These are phyloP conservation scores for Channa argus DNA, from an alignment of 2,113 vertebrate genomes.

Conservation along the genomic window DNA sequence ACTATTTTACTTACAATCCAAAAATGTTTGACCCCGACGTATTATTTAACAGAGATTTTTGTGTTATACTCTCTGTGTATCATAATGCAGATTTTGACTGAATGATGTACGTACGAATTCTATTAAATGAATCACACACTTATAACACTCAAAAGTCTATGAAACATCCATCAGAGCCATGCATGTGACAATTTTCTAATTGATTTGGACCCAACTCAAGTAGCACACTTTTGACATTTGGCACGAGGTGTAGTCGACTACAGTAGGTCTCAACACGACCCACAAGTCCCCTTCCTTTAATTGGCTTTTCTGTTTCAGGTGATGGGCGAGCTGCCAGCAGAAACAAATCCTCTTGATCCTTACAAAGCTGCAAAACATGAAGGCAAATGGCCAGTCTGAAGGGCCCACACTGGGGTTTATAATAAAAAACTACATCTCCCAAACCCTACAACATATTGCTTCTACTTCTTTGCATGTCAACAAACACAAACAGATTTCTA, in stretches of 20 bases:
- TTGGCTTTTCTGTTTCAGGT: slow-evolving; percentile 66
- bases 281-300: slow-evolving; percentile 33
- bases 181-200: slow-evolving; percentile 16
- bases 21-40: too few species aligned
- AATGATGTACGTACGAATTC: too few species aligned
- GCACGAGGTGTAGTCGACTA: slow-evolving; percentile 11
- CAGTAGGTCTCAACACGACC: slow-evolving; percentile 12
- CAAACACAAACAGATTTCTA: slow-evolving; percentile 63
- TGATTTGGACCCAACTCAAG: slow-evolving; percentile 24
- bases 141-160: not conserved
- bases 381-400: slow-evolving; percentile 50
- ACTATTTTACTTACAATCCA: not conserved
- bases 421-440: slow-evolving; percentile 48
- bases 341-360: slow-evolving; percentile 78
- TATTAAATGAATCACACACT: too few species aligned
- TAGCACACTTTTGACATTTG: slow-evolving; percentile 44
- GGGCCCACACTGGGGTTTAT: slow-evolving; percentile 42
- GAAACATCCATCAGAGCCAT: not conserved
- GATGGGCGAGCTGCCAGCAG: slow-evolving; percentile 68
- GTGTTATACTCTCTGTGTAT: too few species aligned
- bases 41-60: too few species aligned
- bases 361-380: slow-evolving; percentile 65
- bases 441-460: slow-evolving; percentile 23
- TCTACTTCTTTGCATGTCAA: slow-evolving; percentile 50
- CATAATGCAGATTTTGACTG: too few species aligned